These are phyloP conservation scores for Zophobas morio DNA, from an alignment of 1,140 invertebrate genomes.

Conservation along the genomic window DNA sequence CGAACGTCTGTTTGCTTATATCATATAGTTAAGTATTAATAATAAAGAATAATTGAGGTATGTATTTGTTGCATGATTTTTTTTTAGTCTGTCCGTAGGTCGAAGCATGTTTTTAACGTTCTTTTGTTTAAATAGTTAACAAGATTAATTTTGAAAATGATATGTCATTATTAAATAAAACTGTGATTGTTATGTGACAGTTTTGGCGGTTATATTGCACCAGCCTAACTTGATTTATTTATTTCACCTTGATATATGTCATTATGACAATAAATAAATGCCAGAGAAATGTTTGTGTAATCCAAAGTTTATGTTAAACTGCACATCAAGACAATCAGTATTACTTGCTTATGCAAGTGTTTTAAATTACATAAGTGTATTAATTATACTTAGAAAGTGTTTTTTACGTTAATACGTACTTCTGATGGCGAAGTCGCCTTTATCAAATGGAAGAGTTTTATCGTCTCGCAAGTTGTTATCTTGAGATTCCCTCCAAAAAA, in stretches of 20 bases:
- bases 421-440: neutral
- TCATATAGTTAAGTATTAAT: constrained; percentile 1
- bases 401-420: neutral
- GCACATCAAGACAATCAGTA: constrained; percentile 3
- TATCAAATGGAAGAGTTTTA: constrained; percentile 3
- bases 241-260: constrained; percentile 36
- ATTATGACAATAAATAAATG: constrained; percentile 38
- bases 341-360: constrained; percentile 27
- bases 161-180: constrained; percentile 31
- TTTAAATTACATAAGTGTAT: constrained; percentile 16
- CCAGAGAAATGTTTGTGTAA: constrained; percentile 28
- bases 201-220: constrained; percentile 13
- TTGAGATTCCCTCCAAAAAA: constrained; percentile 13
- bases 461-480: neutral
- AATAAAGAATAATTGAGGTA: constrained; percentile 2
- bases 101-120: constrained; percentile 25
- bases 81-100: constrained; percentile 3
- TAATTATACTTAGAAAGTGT: constrained; percentile 32
- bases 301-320: constrained; percentile 10
- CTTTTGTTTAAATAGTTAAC: constrained; percentile 30
- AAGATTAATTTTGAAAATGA: constrained; percentile 26
- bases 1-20: constrained; percentile 1
- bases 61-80: neutral
- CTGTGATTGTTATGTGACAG: constrained; percentile 7
- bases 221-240: constrained; percentile 22